These are phyloP conservation scores for Monodelphis domestica DNA, from an alignment of 2,797 vertebrate genomes.

Conservation along the genomic window DNA sequence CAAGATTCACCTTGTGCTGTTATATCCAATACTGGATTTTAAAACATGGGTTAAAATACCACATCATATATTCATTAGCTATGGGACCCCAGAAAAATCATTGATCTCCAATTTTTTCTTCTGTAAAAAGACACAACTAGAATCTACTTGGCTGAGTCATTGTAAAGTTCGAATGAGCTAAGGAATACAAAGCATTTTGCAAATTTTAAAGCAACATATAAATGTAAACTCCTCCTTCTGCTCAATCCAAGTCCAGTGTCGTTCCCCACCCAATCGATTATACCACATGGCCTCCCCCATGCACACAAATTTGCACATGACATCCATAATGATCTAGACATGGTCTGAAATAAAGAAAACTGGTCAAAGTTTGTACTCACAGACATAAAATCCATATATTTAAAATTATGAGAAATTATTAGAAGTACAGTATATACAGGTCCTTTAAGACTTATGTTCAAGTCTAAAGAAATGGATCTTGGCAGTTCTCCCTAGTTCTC, in stretches of 20 bases:
- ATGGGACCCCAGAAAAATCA: not conserved
- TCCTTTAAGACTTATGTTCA: conserved; percentile 50
- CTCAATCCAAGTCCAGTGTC: not conserved
- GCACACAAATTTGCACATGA: conserved; percentile 26
- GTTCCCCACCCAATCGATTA: not conserved
- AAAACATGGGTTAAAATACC: not conserved
- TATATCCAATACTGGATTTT: not conserved
- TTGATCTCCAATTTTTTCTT: not conserved
- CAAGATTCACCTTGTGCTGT: not conserved
- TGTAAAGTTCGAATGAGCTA: not conserved
- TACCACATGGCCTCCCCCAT: not conserved
- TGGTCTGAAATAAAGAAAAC: conserved; percentile 23
- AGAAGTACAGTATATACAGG: conserved; percentile 50
- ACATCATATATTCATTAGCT: not conserved
- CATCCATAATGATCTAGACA: conserved; percentile 32
- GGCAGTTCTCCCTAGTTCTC: conserved; percentile 47
- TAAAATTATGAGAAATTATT: conserved; percentile 63
- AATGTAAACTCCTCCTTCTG: not conserved
- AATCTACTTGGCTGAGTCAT: not conserved
- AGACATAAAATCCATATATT: conserved; percentile 59
- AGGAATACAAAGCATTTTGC: not conserved
- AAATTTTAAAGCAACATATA: not conserved
- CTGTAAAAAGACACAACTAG: not conserved
- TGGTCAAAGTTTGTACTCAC: conserved; percentile 47
- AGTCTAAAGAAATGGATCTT: conserved; percentile 71